Percentiles rank a stretch among this genome's conserved stretches.
phyloP scores from a whole-genome alignment of 2,797 vertebrate species.

The Sebastes steindachneri region DNA sequence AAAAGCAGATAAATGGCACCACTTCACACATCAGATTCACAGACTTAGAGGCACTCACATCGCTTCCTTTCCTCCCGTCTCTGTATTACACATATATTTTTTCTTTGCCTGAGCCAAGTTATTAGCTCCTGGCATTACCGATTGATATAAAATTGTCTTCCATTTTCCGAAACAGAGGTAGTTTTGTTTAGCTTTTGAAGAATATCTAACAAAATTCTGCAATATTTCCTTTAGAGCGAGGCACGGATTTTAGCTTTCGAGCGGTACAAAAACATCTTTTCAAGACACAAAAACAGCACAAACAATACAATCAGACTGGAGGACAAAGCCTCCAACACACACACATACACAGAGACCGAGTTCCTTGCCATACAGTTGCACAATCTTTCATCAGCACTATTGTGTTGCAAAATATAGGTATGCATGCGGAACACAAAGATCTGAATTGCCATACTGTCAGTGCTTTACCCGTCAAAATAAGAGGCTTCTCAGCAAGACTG shows the following conservation, averaged over 20 bases:
- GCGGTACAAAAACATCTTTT: slow-evolving; percentile 8
- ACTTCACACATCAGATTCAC: slow-evolving; percentile 34
- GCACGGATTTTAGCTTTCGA: slow-evolving; percentile 3
- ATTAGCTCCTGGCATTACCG: slow-evolving; percentile 29
- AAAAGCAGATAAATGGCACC: slow-evolving; percentile 48
- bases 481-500: slow-evolving; percentile 70
- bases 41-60: background rate
- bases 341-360: background rate
- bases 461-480: slow-evolving; percentile 64
- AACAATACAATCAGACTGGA: slow-evolving; percentile 35
- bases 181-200: slow-evolving; percentile 12
- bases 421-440: slow-evolving; percentile 61
- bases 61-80: slow-evolving; percentile 31
- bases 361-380: slow-evolving; percentile 52
- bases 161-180: background rate
- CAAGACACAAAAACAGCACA: slow-evolving; percentile 18
- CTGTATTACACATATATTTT: slow-evolving; percentile 17
- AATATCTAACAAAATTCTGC: slow-evolving; percentile 30
- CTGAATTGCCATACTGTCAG: slow-evolving; percentile 64
- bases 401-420: slow-evolving; percentile 70
- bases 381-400: slow-evolving; percentile 75
- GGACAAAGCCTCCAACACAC: slow-evolving; percentile 28
- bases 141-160: slow-evolving; percentile 51
- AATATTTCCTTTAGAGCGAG: slow-evolving; percentile 6
- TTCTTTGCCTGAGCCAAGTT: slow-evolving; percentile 46